phyloP scores from a whole-genome alignment of 2,797 vertebrate genomes.

The Huso huso region DNA sequence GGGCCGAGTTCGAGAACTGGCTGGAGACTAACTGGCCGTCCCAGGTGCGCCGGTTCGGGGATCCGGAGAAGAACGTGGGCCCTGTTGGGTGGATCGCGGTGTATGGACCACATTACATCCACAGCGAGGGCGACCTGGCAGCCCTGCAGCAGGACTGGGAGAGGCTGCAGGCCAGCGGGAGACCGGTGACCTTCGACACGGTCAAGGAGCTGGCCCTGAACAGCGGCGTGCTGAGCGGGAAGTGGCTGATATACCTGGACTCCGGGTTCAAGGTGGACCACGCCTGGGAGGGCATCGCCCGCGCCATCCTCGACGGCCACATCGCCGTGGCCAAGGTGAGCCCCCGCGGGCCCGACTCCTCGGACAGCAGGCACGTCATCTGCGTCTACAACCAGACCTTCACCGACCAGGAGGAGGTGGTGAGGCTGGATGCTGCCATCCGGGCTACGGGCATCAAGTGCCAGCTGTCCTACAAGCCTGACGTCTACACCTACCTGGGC shows the following conservation, averaged over 20 bases:
- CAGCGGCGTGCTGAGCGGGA: constrained; percentile 68
- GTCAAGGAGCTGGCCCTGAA: constrained; percentile 78
- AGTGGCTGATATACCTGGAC: constrained; percentile 83
- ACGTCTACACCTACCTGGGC: constrained; percentile 80
- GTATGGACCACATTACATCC: constrained; percentile 48
- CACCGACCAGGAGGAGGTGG: constrained; percentile 68
- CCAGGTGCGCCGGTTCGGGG: constrained; percentile 63
- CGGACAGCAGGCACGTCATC: constrained; percentile 67
- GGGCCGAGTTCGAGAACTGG: constrained; percentile 73
- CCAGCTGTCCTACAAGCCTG: constrained; percentile 74
- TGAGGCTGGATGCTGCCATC: constrained; percentile 65
- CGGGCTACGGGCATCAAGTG: constrained; percentile 77
- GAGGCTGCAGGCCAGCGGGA: constrained; percentile 59
- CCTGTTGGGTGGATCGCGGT: constrained; percentile 79
- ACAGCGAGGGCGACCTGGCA: constrained; percentile 40
- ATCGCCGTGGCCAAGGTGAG: constrained; percentile 71
- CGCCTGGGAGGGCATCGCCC: constrained; percentile 77
- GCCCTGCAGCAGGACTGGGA: constrained; percentile 82
- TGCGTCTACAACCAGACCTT: constrained; percentile 78
- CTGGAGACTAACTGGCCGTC: constrained; percentile 79
- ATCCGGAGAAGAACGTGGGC: constrained; percentile 44
- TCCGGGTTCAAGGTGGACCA: constrained; percentile 82
- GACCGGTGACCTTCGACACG: constrained; percentile 61
- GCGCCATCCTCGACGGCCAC: constrained; percentile 65
- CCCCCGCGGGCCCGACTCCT: constrained; percentile 47